Evolutionary conservation across 1,140 invertebrate species (phyloP), one percentile per base, ranked within the genome.

Genomic region (Trichonephila clavipes): DNA sequence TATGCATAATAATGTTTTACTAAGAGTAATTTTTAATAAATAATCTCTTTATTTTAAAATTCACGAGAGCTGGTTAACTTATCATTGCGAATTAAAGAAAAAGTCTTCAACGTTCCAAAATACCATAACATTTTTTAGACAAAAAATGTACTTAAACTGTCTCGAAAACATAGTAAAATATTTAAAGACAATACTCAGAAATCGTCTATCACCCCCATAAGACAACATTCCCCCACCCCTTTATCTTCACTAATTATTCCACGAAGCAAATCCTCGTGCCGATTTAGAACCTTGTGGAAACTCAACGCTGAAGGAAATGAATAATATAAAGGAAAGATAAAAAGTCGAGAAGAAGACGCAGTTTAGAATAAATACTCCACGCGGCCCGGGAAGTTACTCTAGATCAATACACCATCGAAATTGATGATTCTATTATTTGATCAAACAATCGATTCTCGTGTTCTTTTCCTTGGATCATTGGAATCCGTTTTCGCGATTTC

Each of bases 361-460:
- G 34, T 3, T 85, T 85, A 28, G 59, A 28, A 24, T 85, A 85
- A 85, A 85, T 85, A 21, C n/a, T 85, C 58, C n/a, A 12, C 0
- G 6, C 44, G 18, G 28, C 16, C 28, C 6, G 28, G 72, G n/a
- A 51, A n/a, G 24, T 51, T 5, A 14, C 59, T 5, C 61, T n/a
- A 34, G 72, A 72, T 89, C 88, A 59, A 89, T 89, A 89, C 64
- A 66, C 88, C 7, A 44, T 21, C 88, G 64, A 77, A 89, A 89
- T 89, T 89, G 88, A 89, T 89, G 88, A 89, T 89, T 89, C 88
- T 89, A 89, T 89, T 89, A 89, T 89, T 89, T 89, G 88, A 89
- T 89, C 88, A 89, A 89, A 89, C 69, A 77, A 89, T 89, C 88
- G 88, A 89, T 89, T n/a, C n/a, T 18, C 51, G n/a, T 64, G 62